These are phyloP conservation scores for Empidonax traillii DNA, from an alignment of 2,113 vertebrate species.

Conservation along the genomic window DNA sequence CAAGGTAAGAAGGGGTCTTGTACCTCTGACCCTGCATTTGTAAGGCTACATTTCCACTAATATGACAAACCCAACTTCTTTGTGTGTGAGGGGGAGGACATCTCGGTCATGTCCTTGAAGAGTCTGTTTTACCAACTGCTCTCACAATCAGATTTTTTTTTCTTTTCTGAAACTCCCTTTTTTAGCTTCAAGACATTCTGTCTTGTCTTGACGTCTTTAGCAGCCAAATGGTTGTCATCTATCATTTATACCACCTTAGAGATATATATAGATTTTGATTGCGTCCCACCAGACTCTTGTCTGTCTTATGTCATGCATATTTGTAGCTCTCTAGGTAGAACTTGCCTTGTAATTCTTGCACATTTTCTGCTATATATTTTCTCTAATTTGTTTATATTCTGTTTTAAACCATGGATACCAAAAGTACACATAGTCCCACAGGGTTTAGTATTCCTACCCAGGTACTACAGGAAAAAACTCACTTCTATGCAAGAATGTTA, in stretches of 20 bases:
- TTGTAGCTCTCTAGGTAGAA: background rate
- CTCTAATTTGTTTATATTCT: background rate
- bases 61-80: background rate
- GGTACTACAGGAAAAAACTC: background rate
- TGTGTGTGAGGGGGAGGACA: rapidly evolving
- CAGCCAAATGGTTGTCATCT: constrained; percentile 32
- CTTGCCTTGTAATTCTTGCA: background rate
- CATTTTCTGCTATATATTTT: background rate
- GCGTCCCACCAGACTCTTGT: background rate
- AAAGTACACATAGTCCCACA: background rate
- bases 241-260: constrained; percentile 38
- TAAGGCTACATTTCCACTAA: background rate
- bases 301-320: background rate
- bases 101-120: background rate
- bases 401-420: background rate
- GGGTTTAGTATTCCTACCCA: background rate
- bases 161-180: background rate
- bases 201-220: constrained; percentile 17
- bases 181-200: constrained; percentile 30
- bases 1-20: background rate
- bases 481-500: background rate
- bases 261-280: constrained; percentile 32
- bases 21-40: background rate
- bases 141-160: background rate
- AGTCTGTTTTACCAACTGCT: background rate